Base-by-base conservation (phyloP, 2,888 invertebrate genomes). In the Dicycla oo region DNA sequence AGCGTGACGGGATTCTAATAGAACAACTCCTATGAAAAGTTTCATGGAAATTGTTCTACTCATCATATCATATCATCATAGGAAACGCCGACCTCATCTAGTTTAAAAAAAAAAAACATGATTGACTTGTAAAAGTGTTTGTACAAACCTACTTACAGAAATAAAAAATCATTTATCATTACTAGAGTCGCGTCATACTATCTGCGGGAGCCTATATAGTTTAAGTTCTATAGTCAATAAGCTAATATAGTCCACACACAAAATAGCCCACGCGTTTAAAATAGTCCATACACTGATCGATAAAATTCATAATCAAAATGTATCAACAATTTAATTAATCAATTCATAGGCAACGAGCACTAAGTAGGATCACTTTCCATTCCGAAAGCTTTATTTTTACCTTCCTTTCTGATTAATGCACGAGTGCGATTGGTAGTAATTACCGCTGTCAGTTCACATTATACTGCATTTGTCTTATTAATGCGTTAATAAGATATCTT, bases 401-500 rank as follows among this genome's bases (percentile, higher is more conserved):
- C 43, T 54, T 3, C 10, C 11, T 38, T 43, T 65, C 51, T 72
- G 71, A 82, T 81, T 61, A 70, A 82, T 75, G 38, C 53, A 40
- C 51, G 11, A 65, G 63, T 58, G 40, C 67, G 67, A 80, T 83
- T 69, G 72, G 70, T 76, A 83, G 83, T 83, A 83, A 83, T 83
- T 73, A 83, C 70, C 23, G 18, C 69, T 65, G 80, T 82, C 80
- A 57, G 68, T 64, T 73, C 60, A 45, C 18, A 76, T 79, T 69
- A 67, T 53, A 67, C 72, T 56, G 58, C 73, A 80, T 82, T 70
- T 57, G 38, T 80, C 82, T 80, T 73, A 67, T 82, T 73, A 81
- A 81, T 75, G 69, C 69, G 80, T 73, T 81, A 73, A 81, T 82
- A 80, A 83, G 83, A 75, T 65, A 83, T 80, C 80, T 76, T 73